These are phyloP conservation scores for Zoanthus gigantus DNA, from an alignment of 92 coral and sea anemone species.

Conservation along the genomic window DNA sequence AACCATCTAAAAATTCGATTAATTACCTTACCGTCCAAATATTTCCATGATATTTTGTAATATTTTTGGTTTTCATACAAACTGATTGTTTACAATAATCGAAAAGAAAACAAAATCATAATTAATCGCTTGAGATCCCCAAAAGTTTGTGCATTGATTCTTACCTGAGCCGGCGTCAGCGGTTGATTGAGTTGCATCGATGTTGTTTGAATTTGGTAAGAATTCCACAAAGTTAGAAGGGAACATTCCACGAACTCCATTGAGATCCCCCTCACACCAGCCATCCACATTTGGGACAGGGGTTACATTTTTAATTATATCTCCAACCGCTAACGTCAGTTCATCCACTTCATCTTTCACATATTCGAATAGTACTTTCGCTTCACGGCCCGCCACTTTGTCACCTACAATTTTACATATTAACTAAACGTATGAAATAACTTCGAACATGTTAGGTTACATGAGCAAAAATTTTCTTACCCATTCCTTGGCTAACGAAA, in stretches of 20 bases:
- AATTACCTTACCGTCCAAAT: neutral
- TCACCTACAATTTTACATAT: constrained; percentile 16
- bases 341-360: constrained; percentile 83
- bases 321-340: constrained; percentile 72
- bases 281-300: constrained; percentile 80
- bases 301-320: constrained; percentile 71
- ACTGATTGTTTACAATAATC: neutral
- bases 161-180: constrained; percentile 50
- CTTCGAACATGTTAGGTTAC: constrained; percentile 3
- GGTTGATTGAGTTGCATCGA: constrained; percentile 37
- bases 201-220: constrained; percentile 23
- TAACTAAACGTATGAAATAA: neutral
- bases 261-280: constrained; percentile 91
- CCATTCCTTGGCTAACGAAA: constrained; percentile 18
- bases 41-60: neutral
- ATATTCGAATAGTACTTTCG: constrained; percentile 87
- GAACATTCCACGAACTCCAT: constrained; percentile 88
- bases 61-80: neutral
- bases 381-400: constrained; percentile 69
- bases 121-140: neutral
- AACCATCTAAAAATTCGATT: neutral
- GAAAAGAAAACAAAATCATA: constrained; percentile 11
- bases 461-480: neutral
- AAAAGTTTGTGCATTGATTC: neutral
- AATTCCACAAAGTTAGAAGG: constrained; percentile 92